Evolutionary conservation across 2,113 vertebrate species (phyloP).

Genomic region (Lepus americanus): DNA sequence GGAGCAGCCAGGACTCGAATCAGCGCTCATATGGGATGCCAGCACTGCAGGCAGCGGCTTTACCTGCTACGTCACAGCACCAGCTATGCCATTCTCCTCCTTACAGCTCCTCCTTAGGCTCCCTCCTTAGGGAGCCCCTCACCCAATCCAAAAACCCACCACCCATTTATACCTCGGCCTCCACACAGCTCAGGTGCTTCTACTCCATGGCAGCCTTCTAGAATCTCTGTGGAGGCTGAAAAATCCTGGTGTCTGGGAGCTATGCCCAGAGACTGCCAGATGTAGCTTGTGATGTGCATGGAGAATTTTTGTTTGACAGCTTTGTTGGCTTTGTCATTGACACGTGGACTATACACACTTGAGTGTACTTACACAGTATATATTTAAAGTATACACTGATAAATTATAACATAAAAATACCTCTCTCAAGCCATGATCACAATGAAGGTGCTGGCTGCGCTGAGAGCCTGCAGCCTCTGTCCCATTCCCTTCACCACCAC

Average conservation of each 20-base stretch:
- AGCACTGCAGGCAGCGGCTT: too few relatives aligned
- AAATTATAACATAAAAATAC: neutral
- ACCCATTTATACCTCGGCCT: neutral
- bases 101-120: neutral
- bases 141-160: too few relatives aligned
- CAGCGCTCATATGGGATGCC: too few relatives aligned
- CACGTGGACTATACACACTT: neutral
- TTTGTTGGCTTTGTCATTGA: neutral
- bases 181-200: fast-evolving
- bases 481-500: fast-evolving
- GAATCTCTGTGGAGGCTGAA: neutral
- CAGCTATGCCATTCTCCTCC: neutral
- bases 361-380: neutral
- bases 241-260: neutral
- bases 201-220: neutral
- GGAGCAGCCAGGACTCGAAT: too few relatives aligned
- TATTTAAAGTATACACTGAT: neutral
- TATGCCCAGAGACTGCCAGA: neutral
- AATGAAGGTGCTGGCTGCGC: neutral
- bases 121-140: too few relatives aligned
- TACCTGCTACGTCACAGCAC: neutral
- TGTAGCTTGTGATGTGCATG: neutral
- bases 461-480: neutral
- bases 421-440: neutral
- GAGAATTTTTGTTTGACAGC: neutral